Evolutionary conservation across 2,113 vertebrate genomes (phyloP), one percentile per base, ranked within the genome.

Genomic region (Myocastor coypus): DNA sequence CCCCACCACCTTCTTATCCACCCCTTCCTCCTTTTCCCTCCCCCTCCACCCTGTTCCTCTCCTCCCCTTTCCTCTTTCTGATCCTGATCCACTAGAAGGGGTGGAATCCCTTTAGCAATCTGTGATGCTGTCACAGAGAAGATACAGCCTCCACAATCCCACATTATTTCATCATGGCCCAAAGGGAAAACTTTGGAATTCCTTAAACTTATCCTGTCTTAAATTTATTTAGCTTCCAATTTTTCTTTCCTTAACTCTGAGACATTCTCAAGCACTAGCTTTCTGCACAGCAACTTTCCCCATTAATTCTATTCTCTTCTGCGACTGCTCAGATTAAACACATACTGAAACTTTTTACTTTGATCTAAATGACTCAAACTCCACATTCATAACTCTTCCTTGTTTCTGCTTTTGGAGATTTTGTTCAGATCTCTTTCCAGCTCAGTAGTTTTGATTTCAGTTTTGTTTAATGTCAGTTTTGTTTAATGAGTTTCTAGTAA

Each of bases 1-100:
- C 26, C 2, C 0, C 5, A 12, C 0, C 30, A 24, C 28, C 22
- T 6, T 40, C 37, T 0, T n/a, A 11, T 20, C 73, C 7, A 10
- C 4, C 30, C 34, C 26, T 32, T 20, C 24, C 42, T 16, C 37
- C n/a, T 5, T 1, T 3, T 19, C 12, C 30, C 30, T 24, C 34
- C 30, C 6, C 19, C 19, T 22, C 26, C 16, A 20, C 26, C 59
- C 63, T 61, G 55, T 42, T 20, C 86, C 30, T 5, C n/a, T 80
- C 61, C 5, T 57, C 24, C 30, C 26, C 16, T 52, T 26, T 42
- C 63, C 61, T 63, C 42, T 20, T 24, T 8, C n/a, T 83, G 55
- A 16, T 17, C 55, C 61, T 4, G 37, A 90, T 32, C 40, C 16
- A 80, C 61, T 55, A 26, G n/a, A 91, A 86, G 7, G 1, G 16